These are phyloP conservation scores for Mormyrops boulengeri DNA, from an alignment of 2,797 vertebrate genomes.

Conservation along the genomic window DNA sequence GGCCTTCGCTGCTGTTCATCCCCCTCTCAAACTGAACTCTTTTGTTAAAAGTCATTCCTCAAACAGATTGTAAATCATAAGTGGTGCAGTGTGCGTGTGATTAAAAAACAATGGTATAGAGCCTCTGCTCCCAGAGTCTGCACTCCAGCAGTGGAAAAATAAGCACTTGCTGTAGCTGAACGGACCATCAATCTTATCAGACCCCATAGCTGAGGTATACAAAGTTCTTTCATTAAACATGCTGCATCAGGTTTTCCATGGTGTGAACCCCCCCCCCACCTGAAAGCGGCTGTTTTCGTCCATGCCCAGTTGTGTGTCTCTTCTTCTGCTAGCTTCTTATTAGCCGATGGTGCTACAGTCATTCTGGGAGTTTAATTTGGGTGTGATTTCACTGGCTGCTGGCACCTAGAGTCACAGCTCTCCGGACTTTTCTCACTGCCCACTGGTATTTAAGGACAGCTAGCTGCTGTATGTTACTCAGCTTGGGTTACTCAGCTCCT, in stretches of 20 bases:
- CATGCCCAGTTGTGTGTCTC: not conserved
- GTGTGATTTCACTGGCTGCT: conserved; percentile 32
- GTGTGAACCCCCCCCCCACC: not conserved
- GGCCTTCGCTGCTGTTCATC: not conserved
- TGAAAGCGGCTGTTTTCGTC: not conserved
- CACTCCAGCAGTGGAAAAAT: not conserved
- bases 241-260: conserved; percentile 7
- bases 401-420: conserved; percentile 17
- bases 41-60: conserved; percentile 14
- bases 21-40: not conserved
- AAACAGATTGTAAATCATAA: not conserved
- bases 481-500: no score
- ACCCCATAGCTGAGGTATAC: conserved; percentile 7
- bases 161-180: conserved; percentile 1
- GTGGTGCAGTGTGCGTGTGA: not conserved
- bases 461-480: not conserved
- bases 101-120: not conserved
- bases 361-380: not conserved
- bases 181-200: conserved; percentile 10
- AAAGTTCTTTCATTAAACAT: not conserved
- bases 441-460: conserved; percentile 5
- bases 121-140: not conserved
- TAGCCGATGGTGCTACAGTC: not conserved
- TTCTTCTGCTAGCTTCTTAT: conserved; percentile 28
- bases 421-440: conserved; percentile 26